phyloP scores from a whole-genome alignment of 2,888 invertebrate species.

The Habrosyne pyritoides region DNA sequence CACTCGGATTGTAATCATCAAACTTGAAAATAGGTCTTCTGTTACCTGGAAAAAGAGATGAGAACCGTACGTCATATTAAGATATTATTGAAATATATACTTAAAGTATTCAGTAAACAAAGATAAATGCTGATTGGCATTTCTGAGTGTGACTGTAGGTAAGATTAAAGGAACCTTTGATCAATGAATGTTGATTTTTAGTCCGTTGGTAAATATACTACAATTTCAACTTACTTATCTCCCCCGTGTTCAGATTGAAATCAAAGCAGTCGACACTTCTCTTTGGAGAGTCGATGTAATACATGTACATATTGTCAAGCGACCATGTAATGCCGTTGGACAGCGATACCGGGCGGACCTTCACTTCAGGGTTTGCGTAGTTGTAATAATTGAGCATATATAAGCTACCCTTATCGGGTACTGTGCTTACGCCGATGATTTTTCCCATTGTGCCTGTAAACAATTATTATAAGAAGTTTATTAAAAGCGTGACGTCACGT shows the following conservation, averaged over 20 bases:
- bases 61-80: too few relatives aligned
- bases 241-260: slow-evolving; percentile 83
- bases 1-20: slow-evolving; percentile 79
- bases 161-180: too few relatives aligned
- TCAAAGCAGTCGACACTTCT: slow-evolving; percentile 87
- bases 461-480: not conserved
- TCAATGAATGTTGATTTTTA: too few relatives aligned
- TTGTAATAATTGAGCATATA: slow-evolving; percentile 81
- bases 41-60: slow-evolving; percentile 83
- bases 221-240: slow-evolving; percentile 78
- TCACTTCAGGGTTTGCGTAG: slow-evolving; percentile 52
- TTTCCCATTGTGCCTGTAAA: slow-evolving; percentile 85
- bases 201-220: slow-evolving; percentile 3
- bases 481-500: too few relatives aligned
- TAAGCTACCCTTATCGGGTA: slow-evolving; percentile 81
- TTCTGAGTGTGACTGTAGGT: too few relatives aligned
- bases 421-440: slow-evolving; percentile 71
- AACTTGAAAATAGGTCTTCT: slow-evolving; percentile 84
- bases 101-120: too few relatives aligned
- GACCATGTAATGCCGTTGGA: slow-evolving; percentile 93
- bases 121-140: too few relatives aligned
- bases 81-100: too few relatives aligned
- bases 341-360: slow-evolving; percentile 81
- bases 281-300: slow-evolving; percentile 90
- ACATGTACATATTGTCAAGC: slow-evolving; percentile 86